phyloP scores from a whole-genome alignment of 2,888 invertebrate species.

The Mystacides longicornis region DNA sequence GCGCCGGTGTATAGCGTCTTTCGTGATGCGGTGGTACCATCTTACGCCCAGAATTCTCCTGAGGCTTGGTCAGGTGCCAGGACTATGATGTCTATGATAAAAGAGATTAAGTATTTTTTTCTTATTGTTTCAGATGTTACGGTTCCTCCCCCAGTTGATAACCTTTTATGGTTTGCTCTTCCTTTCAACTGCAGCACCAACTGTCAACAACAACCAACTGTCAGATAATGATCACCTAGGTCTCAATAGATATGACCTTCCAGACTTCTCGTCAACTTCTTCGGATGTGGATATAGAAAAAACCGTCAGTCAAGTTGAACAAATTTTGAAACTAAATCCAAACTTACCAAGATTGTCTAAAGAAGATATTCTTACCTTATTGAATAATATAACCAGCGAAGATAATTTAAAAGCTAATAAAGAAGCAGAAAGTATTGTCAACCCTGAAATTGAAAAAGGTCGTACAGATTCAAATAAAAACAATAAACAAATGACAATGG shows the following conservation, averaged over 20 bases:
- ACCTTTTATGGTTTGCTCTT: background rate
- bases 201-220: background rate
- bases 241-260: constrained; percentile 8
- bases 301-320: constrained; percentile 62
- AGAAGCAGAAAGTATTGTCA: background rate
- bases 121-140: constrained; percentile 12
- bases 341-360: constrained; percentile 56
- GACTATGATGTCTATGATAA: too few species aligned
- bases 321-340: constrained; percentile 52
- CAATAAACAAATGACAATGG: constrained; percentile 50
- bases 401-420: constrained; percentile 35
- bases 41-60: too few species aligned
- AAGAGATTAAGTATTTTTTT: background rate
- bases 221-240: background rate
- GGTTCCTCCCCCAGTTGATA: background rate
- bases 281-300: constrained; percentile 16
- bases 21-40: too few species aligned
- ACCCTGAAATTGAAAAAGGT: constrained; percentile 25
- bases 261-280: constrained; percentile 9
- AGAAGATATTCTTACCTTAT: constrained; percentile 57
- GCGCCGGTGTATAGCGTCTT: too few species aligned
- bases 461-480: constrained; percentile 26
- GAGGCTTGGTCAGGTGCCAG: too few species aligned
- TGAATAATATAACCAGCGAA: constrained; percentile 56
- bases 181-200: background rate